Evolutionary conservation across 2,797 vertebrate species (phyloP).

Genomic region (Pipistrellus kuhlii): DNA sequence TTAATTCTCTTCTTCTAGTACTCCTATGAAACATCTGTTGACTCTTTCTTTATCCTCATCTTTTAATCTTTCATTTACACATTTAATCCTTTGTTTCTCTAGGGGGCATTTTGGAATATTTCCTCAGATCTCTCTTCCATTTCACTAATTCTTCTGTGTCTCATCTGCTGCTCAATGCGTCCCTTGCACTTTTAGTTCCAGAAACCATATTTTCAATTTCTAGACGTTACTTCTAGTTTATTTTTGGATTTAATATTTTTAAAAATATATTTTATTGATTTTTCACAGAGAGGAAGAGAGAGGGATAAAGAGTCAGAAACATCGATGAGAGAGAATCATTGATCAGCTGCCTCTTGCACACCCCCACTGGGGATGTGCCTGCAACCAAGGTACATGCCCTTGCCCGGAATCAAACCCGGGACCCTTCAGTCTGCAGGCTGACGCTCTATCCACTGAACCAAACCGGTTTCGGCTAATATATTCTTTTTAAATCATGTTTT

Average conservation of each 20-base stretch:
- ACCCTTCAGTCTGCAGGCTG: no score
- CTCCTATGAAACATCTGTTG: neutral
- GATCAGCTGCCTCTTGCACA: no score
- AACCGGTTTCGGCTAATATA: no score
- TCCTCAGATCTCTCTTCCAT: neutral
- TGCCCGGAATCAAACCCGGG: no score
- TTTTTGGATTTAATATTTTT: neutral
- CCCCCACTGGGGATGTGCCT: no score
- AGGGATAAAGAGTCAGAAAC: no score
- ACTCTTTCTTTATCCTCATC: neutral
- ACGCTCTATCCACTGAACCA: no score
- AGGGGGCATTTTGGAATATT: neutral
- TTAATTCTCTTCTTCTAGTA: neutral
- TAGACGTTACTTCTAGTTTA: neutral
- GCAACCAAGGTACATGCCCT: no score
- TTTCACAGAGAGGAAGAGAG: no score
- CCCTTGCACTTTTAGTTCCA: neutral
- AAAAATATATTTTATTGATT: no score
- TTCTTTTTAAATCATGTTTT: neutral
- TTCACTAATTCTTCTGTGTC: neutral
- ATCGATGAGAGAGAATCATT: no score
- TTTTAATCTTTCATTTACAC: neutral
- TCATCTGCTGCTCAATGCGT: neutral
- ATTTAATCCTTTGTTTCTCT: neutral
- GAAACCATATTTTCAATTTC: conserved; percentile 27